A percentile compares a stretch with the other conserved stretches of the same genome.
Evolutionary conservation across 2,797 vertebrate genomes (phyloP).

Genomic region (Rallus crepitans): DNA sequence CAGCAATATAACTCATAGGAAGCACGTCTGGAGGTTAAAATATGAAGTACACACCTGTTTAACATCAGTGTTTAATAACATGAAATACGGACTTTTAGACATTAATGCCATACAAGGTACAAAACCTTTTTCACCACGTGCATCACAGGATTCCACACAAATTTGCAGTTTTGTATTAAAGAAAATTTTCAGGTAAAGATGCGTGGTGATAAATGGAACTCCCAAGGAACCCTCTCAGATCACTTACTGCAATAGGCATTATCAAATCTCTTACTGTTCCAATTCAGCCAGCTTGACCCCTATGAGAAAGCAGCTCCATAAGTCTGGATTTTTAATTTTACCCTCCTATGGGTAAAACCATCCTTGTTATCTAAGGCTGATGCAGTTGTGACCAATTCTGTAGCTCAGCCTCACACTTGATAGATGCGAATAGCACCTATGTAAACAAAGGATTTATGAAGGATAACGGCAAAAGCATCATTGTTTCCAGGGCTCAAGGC

Average conservation of each 20-base stretch:
- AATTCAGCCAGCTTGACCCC: background rate
- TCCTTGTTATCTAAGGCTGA: slow-evolving; percentile 27
- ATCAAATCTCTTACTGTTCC: background rate
- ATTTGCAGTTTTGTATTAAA: background rate
- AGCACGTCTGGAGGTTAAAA: background rate
- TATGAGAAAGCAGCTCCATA: background rate
- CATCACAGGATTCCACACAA: background rate
- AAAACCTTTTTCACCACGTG: background rate
- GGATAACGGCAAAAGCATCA: slow-evolving; percentile 4
- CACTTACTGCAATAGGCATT: background rate
- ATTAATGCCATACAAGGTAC: background rate
- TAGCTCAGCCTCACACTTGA: slow-evolving; percentile 43
- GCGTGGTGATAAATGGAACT: accelerated
- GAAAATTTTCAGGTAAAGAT: background rate
- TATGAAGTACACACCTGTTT: background rate
- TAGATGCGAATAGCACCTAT: slow-evolving; percentile 59
- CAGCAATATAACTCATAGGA: background rate
- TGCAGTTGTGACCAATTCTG: slow-evolving; percentile 27
- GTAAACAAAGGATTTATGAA: slow-evolving; percentile 60
- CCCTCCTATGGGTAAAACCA: background rate
- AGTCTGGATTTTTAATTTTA: background rate
- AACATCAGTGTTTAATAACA: background rate
- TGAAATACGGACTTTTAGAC: background rate
- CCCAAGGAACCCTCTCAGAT: background rate
- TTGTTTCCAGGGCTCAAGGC: background rate